These are phyloP conservation scores for Nemurella pictetii DNA, from an alignment of 2,888 invertebrate genomes.

Conservation along the genomic window DNA sequence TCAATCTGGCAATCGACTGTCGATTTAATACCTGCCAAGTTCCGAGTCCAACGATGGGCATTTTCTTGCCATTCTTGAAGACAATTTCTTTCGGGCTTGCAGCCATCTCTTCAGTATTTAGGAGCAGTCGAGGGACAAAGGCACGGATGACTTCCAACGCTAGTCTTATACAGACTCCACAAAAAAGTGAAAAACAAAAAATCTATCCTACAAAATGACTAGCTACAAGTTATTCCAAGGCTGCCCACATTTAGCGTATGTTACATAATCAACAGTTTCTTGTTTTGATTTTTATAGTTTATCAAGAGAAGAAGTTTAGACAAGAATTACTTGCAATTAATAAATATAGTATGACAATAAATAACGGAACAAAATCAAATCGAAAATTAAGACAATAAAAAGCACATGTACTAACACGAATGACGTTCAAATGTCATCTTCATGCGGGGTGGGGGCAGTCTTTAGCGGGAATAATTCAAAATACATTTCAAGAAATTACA, in stretches of 20 bases:
- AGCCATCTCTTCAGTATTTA: not conserved
- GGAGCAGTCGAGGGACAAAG: not conserved
- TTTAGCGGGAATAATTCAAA: too few relatives aligned
- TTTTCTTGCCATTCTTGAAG: constrained; percentile 33
- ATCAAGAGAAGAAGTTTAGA: too few relatives aligned
- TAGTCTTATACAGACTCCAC: not conserved
- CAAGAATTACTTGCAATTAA: too few relatives aligned
- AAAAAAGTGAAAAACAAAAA: not conserved
- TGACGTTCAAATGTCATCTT: too few relatives aligned
- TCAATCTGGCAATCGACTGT: too few relatives aligned
- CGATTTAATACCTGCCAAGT: constrained; percentile 37
- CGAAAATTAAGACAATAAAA: too few relatives aligned
- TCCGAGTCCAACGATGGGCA: constrained; percentile 34
- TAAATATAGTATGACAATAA: too few relatives aligned
- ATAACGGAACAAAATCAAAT: too few relatives aligned
- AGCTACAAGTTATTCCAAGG: not conserved
- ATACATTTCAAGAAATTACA: too few relatives aligned
- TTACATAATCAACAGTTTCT: not conserved
- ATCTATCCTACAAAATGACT: not conserved
- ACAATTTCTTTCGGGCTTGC: not conserved
- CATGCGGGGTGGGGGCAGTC: too few relatives aligned
- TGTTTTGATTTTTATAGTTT: not conserved
- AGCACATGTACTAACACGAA: too few relatives aligned
- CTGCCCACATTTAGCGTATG: not conserved
- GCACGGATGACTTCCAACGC: not conserved